Percentiles rank a stretch among this genome's conserved stretches.
Conservation (phyloP, 2,888 invertebrate species). For the Epinotia bilunana region DNA sequence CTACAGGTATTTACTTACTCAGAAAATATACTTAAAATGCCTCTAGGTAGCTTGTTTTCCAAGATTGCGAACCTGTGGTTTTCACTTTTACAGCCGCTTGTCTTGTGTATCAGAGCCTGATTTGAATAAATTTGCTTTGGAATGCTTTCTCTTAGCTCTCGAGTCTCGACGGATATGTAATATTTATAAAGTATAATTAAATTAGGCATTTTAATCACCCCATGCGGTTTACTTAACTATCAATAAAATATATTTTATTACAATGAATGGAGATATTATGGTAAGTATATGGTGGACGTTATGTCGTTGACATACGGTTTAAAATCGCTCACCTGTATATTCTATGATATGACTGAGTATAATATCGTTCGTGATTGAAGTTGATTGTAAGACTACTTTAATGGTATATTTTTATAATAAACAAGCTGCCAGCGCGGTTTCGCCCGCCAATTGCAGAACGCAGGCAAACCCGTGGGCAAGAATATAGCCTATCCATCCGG, state of each 20-base stretch:
- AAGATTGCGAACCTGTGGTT: neutral
- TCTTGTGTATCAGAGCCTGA: constrained; percentile 10
- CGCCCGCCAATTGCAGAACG: too few relatives aligned
- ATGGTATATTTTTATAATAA: neutral
- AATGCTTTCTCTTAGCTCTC: constrained; percentile 21
- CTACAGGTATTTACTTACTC: too few relatives aligned
- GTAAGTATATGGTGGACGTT: constrained; percentile 4
- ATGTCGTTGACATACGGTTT: neutral
- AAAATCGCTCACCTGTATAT: neutral
- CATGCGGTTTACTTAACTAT: neutral
- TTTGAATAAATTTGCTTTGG: constrained; percentile 22
- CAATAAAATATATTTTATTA: neutral
- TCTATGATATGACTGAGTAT: neutral
- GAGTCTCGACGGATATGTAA: constrained; percentile 5
- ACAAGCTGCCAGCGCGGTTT: neutral
- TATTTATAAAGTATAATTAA: constrained; percentile 21
- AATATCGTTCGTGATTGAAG: neutral
- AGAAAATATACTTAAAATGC: too few relatives aligned
- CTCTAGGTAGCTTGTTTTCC: neutral
- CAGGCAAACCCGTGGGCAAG: too few relatives aligned
- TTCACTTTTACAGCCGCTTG: constrained; percentile 3
- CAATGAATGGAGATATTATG: neutral
- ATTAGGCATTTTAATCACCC: neutral
- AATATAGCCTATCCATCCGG: too few relatives aligned
- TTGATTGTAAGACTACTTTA: neutral